These are phyloP conservation scores for Eupithecia abbreviata DNA, from an alignment of 2,888 invertebrate genomes.

Conservation along the genomic window DNA sequence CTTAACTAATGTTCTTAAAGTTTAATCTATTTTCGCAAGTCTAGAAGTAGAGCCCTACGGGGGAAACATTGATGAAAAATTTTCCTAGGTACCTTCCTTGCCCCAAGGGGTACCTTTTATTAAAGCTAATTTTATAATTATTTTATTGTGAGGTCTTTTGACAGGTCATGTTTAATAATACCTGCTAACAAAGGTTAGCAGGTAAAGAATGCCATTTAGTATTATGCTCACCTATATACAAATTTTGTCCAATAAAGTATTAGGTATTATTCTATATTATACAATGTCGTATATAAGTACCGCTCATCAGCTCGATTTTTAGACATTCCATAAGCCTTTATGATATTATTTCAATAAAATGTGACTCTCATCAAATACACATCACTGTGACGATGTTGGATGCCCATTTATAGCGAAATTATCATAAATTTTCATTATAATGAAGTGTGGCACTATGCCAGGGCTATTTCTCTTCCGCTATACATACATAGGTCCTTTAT, in stretches of 20 bases:
- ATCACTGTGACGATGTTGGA: slow-evolving; percentile 18
- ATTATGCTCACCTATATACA: no score
- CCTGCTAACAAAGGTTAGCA: no score
- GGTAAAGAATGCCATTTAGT: no score
- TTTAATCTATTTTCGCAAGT: background rate
- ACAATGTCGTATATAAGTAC: background rate
- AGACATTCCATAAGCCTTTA: background rate
- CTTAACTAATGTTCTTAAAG: background rate
- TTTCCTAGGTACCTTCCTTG: background rate
- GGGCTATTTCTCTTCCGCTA: slow-evolving; percentile 9
- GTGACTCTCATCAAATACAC: slow-evolving; percentile 15
- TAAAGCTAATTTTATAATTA: background rate
- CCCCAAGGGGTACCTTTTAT: background rate
- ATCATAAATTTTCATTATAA: slow-evolving; percentile 29
- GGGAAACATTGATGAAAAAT: background rate
- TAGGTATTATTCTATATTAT: background rate
- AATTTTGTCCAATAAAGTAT: no score
- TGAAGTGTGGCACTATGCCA: slow-evolving; percentile 25
- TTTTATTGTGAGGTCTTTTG: background rate
- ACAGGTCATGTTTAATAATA: no score
- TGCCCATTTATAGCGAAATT: slow-evolving; percentile 24
- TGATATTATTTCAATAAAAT: background rate
- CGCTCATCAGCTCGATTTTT: background rate
- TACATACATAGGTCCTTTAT: slow-evolving; percentile 11
- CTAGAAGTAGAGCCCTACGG: background rate